Conservation (phyloP, 2,888 invertebrate genomes). For the Celastrina argiolus region DNA sequence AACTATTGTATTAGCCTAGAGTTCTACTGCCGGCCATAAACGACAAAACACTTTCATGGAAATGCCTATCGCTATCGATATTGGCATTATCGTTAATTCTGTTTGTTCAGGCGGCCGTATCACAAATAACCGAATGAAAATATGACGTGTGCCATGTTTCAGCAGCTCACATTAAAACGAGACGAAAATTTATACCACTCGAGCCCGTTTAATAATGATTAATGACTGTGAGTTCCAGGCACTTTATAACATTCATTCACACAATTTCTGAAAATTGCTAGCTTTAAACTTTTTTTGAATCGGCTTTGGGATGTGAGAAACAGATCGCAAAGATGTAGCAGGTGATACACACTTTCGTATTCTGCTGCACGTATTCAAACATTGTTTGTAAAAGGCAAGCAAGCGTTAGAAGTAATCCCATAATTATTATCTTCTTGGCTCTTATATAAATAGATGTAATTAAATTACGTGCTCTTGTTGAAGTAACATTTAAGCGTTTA, state of each 20-base stretch:
- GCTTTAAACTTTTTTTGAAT: neutral
- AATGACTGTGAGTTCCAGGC: neutral
- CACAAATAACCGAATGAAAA: constrained; percentile 1
- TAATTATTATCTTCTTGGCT: neutral
- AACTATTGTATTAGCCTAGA: no score
- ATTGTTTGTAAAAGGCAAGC: neutral
- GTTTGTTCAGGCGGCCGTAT: constrained; percentile 3
- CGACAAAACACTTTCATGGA: constrained; percentile 12
- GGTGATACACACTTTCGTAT: neutral
- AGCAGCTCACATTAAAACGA: neutral
- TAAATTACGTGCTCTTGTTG: neutral
- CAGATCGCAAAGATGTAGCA: no score
- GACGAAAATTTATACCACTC: neutral
- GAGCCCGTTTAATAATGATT: neutral
- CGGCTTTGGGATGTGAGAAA: neutral
- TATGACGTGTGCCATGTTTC: constrained; percentile 11
- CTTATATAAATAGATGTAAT: neutral
- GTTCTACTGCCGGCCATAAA: no score
- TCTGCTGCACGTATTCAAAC: neutral
- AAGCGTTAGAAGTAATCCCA: neutral
- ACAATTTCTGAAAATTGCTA: neutral
- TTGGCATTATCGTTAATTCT: neutral
- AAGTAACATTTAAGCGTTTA: neutral
- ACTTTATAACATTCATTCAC: neutral
- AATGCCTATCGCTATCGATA: neutral